phyloP scores from a whole-genome alignment of 2,888 invertebrate genomes.

The Sphaerophoria taeniata region DNA sequence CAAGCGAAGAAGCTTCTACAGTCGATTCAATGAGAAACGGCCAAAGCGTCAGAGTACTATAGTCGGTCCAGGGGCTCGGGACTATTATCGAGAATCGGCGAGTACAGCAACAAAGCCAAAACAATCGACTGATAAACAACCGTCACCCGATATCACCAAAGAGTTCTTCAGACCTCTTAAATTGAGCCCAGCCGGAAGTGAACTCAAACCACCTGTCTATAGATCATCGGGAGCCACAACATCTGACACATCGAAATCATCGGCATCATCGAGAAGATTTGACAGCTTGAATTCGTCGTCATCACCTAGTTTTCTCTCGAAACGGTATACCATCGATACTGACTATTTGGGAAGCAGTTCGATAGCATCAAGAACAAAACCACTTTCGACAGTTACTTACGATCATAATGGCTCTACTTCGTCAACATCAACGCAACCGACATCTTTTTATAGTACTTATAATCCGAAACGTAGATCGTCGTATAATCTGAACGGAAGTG shows the following conservation, averaged over 20 bases:
- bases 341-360: slow-evolving; percentile 76
- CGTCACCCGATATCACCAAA: slow-evolving; percentile 81
- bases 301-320: slow-evolving; percentile 79
- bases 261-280: slow-evolving; percentile 80
- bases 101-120: slow-evolving; percentile 75
- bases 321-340: slow-evolving; percentile 78
- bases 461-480: slow-evolving; percentile 82
- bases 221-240: slow-evolving; percentile 77
- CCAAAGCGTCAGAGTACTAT: slow-evolving; percentile 87
- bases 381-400: slow-evolving; percentile 23
- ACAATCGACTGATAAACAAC: slow-evolving; percentile 76
- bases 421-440: slow-evolving; percentile 33
- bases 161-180: slow-evolving; percentile 81
- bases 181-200: slow-evolving; percentile 80
- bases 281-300: slow-evolving; percentile 79
- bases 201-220: slow-evolving; percentile 81
- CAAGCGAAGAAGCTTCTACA: slow-evolving; percentile 94
- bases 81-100: slow-evolving; percentile 83
- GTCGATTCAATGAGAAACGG: slow-evolving; percentile 93
- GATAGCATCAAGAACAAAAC: slow-evolving; percentile 36
- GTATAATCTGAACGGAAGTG: slow-evolving; percentile 79
- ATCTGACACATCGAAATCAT: slow-evolving; percentile 78
- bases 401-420: slow-evolving; percentile 43
- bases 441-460: slow-evolving; percentile 81
- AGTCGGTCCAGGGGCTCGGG: slow-evolving; percentile 85